Evolutionary conservation across 2,888 invertebrate species (phyloP).

Genomic region (Clostera curtula): DNA sequence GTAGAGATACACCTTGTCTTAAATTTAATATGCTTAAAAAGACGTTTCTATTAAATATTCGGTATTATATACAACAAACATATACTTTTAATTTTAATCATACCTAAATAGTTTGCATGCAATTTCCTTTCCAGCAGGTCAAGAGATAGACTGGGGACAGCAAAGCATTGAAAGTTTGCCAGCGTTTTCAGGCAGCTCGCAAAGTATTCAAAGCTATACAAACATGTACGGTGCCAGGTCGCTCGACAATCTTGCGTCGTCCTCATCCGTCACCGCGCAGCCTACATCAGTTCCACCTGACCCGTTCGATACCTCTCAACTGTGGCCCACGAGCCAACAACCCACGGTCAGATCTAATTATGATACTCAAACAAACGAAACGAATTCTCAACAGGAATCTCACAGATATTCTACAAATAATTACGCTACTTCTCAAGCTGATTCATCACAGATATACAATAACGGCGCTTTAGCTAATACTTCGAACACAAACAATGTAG

Average conservation of each 20-base stretch:
- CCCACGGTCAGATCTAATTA: constrained; percentile 23
- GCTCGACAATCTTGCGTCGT: constrained; percentile 46
- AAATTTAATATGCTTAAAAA: too few relatives aligned
- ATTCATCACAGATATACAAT: constrained; percentile 17
- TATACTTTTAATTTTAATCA: not conserved
- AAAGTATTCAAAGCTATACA: constrained; percentile 26
- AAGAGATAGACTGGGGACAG: constrained; percentile 51
- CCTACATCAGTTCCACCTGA: constrained; percentile 26
- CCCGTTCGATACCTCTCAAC: constrained; percentile 54
- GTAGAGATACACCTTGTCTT: too few relatives aligned
- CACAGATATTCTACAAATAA: constrained; percentile 36
- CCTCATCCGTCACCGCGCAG: constrained; percentile 10
- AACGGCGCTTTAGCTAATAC: constrained; percentile 23
- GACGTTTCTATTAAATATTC: too few relatives aligned
- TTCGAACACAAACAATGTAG: constrained; percentile 25
- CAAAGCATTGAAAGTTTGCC: constrained; percentile 59
- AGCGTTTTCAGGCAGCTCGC: constrained; percentile 31
- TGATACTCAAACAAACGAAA: constrained; percentile 26
- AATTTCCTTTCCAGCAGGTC: constrained; percentile 31
- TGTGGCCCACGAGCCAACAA: constrained; percentile 38
- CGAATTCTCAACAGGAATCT: constrained; percentile 39
- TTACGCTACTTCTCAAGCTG: constrained; percentile 19
- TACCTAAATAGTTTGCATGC: not conserved
- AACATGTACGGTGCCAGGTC: constrained; percentile 59
- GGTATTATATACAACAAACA: too few relatives aligned